Evolutionary conservation across 2,113 vertebrate genomes (phyloP).

Genomic region (Tupaia tana): DNA sequence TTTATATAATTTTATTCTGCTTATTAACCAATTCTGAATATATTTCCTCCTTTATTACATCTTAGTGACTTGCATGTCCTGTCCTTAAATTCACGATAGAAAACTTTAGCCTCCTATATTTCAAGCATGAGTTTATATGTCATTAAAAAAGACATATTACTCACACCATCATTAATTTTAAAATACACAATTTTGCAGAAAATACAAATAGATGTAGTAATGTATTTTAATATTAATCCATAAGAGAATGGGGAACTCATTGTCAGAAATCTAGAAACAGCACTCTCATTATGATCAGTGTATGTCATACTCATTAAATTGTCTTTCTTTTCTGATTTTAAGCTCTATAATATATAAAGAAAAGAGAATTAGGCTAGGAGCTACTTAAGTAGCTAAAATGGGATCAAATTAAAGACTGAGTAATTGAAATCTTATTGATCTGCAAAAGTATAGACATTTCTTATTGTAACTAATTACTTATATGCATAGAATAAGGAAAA

Average conservation of each 20-base stretch:
- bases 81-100: not conserved
- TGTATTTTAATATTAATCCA: constrained; percentile 12
- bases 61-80: constrained; percentile 3
- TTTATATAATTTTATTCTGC: not conserved
- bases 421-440: not conserved
- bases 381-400: not conserved
- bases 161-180: constrained; percentile 11
- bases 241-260: not conserved
- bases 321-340: not conserved
- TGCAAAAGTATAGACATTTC: not conserved
- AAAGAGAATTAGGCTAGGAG: not conserved
- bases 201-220: not conserved
- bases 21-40: not conserved
- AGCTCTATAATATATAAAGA: not conserved
- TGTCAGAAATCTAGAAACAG: not conserved
- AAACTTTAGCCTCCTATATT: constrained; percentile 39
- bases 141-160: constrained; percentile 46
- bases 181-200: constrained; percentile 37
- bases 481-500: not conserved
- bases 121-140: constrained; percentile 7
- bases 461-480: not conserved
- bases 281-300: not conserved
- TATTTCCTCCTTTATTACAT: not conserved
- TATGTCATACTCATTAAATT: not conserved
- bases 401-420: not conserved